phyloP scores from a whole-genome alignment of 2,888 invertebrate species.

The Acanthacorydalis orientalis region DNA sequence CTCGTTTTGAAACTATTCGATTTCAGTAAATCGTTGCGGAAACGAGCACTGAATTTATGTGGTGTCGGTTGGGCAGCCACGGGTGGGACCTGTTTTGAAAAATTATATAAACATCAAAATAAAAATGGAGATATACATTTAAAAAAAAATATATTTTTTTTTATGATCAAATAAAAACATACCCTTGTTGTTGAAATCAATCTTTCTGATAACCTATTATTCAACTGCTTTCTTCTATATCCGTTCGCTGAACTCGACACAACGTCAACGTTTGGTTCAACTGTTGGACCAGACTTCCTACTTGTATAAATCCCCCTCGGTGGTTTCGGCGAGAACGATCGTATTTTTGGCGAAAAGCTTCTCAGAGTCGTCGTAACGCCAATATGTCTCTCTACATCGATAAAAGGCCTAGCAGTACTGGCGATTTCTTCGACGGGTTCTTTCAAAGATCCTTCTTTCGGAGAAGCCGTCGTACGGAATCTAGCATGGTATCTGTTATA shows the following conservation, averaged over 20 bases:
- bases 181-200: neutral
- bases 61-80: constrained; percentile 24
- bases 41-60: constrained; percentile 41
- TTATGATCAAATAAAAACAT: neutral
- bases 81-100: constrained; percentile 7
- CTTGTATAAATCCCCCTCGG: constrained; percentile 18
- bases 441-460: too few species aligned
- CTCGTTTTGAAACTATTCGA: constrained; percentile 24
- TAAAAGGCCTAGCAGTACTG: too few species aligned
- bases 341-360: neutral
- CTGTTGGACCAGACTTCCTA: constrained; percentile 11
- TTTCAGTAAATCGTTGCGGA: constrained; percentile 26
- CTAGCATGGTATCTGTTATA: neutral
- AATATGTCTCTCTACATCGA: too few species aligned
- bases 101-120: too few species aligned
- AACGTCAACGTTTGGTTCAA: neutral
- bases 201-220: neutral
- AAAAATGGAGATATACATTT: too few species aligned
- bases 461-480: neutral
- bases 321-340: constrained; percentile 9
- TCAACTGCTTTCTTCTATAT: neutral
- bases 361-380: too few species aligned
- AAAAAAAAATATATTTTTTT: too few species aligned
- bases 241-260: neutral
- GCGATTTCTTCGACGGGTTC: too few species aligned